These are phyloP conservation scores for Pomatostomus ruficeps DNA, from an alignment of 2,113 vertebrate genomes.

Conservation along the genomic window DNA sequence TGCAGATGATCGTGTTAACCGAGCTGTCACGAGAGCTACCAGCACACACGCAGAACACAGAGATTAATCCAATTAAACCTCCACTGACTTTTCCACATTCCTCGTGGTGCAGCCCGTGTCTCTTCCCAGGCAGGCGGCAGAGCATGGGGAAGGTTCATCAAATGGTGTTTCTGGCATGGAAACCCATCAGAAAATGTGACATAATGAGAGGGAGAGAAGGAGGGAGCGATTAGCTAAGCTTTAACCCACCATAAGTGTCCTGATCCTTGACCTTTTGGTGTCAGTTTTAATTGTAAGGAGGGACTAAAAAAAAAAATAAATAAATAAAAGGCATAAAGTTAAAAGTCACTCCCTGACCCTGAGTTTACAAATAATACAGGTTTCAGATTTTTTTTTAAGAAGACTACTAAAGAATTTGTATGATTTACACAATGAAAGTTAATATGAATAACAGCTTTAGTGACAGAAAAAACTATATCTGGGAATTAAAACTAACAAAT, in stretches of 20 bases:
- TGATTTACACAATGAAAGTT: background rate
- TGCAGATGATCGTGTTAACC: conserved; percentile 58
- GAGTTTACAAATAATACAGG: background rate
- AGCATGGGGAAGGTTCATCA: background rate
- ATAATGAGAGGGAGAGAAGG: background rate
- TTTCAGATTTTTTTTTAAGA: background rate
- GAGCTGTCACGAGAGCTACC: conserved; percentile 69
- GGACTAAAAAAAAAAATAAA: background rate
- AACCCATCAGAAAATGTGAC: background rate
- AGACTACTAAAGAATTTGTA: background rate
- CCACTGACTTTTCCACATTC: conserved; percentile 73
- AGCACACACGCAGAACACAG: conserved; percentile 17
- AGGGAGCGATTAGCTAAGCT: background rate
- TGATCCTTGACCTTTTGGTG: background rate
- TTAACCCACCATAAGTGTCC: background rate
- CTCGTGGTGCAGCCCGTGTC: conserved; percentile 20
- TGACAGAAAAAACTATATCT: background rate
- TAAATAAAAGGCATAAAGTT: background rate
- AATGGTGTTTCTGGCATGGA: background rate
- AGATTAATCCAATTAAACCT: conserved; percentile 79
- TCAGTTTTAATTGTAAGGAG: background rate
- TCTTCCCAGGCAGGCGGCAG: background rate
- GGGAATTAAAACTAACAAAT: conserved; percentile 58
- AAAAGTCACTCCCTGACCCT: background rate
- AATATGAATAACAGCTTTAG: background rate